These are phyloP conservation scores for Fundulus diaphanus DNA, from an alignment of 2,797 vertebrate species.

Conservation along the genomic window DNA sequence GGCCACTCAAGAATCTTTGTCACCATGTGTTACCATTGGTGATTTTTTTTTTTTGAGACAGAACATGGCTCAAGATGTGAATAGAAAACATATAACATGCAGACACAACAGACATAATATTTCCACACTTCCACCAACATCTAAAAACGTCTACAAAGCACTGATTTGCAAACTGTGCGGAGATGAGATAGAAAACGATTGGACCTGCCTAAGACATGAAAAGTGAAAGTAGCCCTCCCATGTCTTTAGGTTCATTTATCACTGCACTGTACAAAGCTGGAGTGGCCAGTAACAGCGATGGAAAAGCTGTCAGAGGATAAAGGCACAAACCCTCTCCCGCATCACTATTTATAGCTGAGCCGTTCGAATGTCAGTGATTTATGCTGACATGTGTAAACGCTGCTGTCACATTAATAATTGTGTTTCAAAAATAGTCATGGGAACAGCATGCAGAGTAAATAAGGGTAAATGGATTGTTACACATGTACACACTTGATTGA, in stretches of 20 bases:
- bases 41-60: no score
- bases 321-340: slow-evolving; percentile 44
- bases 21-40: no score
- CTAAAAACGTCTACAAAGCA: background rate
- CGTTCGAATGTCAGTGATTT: slow-evolving; percentile 76
- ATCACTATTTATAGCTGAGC: slow-evolving; percentile 72
- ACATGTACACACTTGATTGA: slow-evolving; percentile 21
- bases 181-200: slow-evolving; percentile 12
- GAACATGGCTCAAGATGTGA: no score
- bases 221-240: slow-evolving; percentile 37
- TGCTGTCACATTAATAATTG: slow-evolving; percentile 74
- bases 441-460: slow-evolving; percentile 44
- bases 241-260: slow-evolving; percentile 39
- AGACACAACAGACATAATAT: no score
- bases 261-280: slow-evolving; percentile 30
- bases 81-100: no score
- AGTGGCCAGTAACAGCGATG: slow-evolving; percentile 45
- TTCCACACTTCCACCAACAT: no score
- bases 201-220: slow-evolving; percentile 28
- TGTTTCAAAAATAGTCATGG: slow-evolving; percentile 59
- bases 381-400: slow-evolving; percentile 74
- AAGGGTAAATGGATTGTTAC: slow-evolving; percentile 4
- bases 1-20: background rate
- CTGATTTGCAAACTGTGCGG: background rate
- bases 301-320: slow-evolving; percentile 61